Base-by-base conservation (phyloP, 2,113 vertebrate species). In the Equus quagga region DNA sequence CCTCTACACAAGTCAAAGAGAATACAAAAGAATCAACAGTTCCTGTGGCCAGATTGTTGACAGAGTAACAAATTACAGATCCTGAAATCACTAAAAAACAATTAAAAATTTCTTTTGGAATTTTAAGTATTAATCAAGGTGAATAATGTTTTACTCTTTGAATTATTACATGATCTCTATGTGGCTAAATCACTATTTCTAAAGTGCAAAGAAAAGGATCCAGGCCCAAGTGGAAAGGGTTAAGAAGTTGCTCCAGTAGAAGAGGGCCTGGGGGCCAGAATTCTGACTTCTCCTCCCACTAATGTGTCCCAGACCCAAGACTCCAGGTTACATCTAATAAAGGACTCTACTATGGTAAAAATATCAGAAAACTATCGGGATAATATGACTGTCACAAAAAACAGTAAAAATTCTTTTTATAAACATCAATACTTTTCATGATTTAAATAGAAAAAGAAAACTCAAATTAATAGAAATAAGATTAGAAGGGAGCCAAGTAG, bases 11-110 rank as follows among this genome's bases (percentile, higher is more conserved):
- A 73, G 24, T 41, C 46, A 51, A 84, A 67, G 49, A 89, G 78
- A 95, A 90, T 86, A 24, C 15, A 58, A 85, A 89, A 64, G 21
- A 76, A 69, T 89, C 49, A 97, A 87, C 15, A 72, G 31, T 60
- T 36, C 3, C 44, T 41, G 24, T 36, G 46, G 49, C 26, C 33
- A 31, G 31, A 72, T 26, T 31, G 23, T 41, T 89, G 64, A 84
- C 3, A 28, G n/a, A 92, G 21, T 64, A 62, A 89, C 14, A 92
- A 62, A 89, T 67, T 49, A 73, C 13, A 67, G 13, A 85, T 46
- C 19, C 33, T 73, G 78, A 94, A 96, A 94, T 23, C 23, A 83
- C 73, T 84, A 15, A 67, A 82, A 88, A 79, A 72, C 72, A 31
- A 91, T 70, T 24, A 8, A 21, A 87, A 81, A 49, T 51, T 94